phyloP scores from a whole-genome alignment of 2,113 vertebrate species.

The Galemys pyrenaicus region DNA sequence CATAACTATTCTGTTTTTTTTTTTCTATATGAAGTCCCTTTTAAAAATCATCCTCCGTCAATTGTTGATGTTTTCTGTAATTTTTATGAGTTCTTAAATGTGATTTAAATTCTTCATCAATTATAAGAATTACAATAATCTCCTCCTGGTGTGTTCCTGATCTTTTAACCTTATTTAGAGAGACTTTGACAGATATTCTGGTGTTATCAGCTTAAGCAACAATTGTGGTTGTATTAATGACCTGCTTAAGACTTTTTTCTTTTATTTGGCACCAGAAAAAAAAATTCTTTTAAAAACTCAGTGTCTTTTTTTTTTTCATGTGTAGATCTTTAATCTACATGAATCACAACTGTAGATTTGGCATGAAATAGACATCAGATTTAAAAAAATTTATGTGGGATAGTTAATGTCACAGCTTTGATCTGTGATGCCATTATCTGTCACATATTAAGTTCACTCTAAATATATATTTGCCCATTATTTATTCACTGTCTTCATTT shows the following conservation, averaged over 20 bases:
- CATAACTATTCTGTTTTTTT: not conserved
- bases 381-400: not conserved
- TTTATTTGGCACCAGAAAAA: not conserved
- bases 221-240: not conserved
- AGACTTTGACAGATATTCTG: not conserved
- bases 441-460: not conserved
- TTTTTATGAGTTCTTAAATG: not conserved
- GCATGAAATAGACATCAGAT: not conserved
- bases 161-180: not conserved
- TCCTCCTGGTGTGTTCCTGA: not conserved
- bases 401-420: not conserved
- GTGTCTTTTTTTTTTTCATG: not conserved
- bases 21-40: not conserved
- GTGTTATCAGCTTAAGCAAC: not conserved
- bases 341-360: not conserved
- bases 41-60: not conserved
- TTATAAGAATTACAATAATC: not conserved
- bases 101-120: not conserved
- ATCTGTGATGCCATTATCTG: not conserved
- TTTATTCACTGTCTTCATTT: not conserved
- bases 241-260: not conserved
- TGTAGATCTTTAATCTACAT: not conserved
- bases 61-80: not conserved
- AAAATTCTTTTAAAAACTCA: not conserved
- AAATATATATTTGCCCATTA: no score